Percentiles rank a stretch among this genome's conserved stretches.
phyloP scores from a whole-genome alignment of 2,113 vertebrate species.

The Bambusicola thoracicus region DNA sequence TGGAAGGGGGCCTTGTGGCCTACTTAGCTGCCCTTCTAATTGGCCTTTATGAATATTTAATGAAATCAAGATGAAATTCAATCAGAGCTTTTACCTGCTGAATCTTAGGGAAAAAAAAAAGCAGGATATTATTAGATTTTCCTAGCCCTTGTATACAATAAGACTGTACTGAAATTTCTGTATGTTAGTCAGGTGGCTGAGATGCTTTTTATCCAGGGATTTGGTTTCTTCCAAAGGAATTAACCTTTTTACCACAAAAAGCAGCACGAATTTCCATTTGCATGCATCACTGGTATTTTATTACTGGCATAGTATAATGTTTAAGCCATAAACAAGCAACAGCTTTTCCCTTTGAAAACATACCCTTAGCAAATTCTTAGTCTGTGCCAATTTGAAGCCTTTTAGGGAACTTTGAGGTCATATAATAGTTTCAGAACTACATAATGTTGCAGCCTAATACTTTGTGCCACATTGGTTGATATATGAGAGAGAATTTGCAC shows the following conservation, averaged over 20 bases:
- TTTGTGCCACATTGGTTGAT: conserved; percentile 53
- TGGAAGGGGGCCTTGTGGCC: conserved; percentile 83
- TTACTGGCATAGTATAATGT: conserved; percentile 51
- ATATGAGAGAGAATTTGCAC: conserved; percentile 51
- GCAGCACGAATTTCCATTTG: conserved; percentile 56
- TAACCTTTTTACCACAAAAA: conserved; percentile 80
- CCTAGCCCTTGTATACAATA: conserved; percentile 67
- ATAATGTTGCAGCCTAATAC: conserved; percentile 48
- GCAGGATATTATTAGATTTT: conserved; percentile 83
- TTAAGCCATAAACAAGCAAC: conserved; percentile 69
- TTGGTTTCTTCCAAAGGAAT: conserved; percentile 82
- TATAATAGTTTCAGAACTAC: conserved; percentile 58
- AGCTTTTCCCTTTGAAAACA: conserved; percentile 67
- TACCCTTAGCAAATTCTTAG: conserved; percentile 56
- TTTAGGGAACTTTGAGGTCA: conserved; percentile 61
- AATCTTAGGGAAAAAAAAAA: conserved; percentile 77
- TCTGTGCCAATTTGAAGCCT: conserved; percentile 57
- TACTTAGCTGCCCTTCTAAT: conserved; percentile 93
- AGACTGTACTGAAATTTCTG: conserved; percentile 70
- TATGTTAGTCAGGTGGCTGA: conserved; percentile 75
- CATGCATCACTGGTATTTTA: conserved; percentile 69
- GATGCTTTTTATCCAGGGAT: conserved; percentile 63
- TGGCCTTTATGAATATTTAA: conserved; percentile 98
- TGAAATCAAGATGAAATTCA: conserved; percentile 93
- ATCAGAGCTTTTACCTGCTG: conserved; percentile 90